Conservation (phyloP, 30 jellyfish, hydroid and myxozoan species). For the Rhopilema esculentum region DNA sequence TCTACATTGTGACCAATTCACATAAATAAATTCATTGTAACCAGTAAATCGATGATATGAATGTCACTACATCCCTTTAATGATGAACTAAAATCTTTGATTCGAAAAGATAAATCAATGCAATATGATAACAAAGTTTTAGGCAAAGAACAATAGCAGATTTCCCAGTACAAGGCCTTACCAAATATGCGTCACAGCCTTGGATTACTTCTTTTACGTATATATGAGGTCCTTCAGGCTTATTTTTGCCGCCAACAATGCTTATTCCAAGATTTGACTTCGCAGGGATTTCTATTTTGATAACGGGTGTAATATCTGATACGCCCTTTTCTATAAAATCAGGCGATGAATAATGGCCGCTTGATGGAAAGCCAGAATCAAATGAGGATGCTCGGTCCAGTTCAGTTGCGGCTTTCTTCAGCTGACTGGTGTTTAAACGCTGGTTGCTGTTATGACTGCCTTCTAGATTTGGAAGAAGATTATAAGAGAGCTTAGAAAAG, state of each 20-base stretch:
- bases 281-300: conserved; percentile 64
- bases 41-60: no score
- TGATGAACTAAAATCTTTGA: no score
- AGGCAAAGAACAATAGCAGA: no score
- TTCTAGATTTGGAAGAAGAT: neutral
- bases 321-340: conserved; percentile 61
- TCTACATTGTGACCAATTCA: no score
- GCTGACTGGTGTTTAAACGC: neutral
- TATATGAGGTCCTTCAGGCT: conserved; percentile 78
- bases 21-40: no score
- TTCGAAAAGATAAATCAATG: no score
- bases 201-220: conserved; percentile 66
- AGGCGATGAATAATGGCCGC: conserved; percentile 79
- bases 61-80: no score
- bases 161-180: neutral
- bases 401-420: neutral
- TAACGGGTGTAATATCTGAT: conserved; percentile 21
- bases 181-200: conserved; percentile 86
- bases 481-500: no score
- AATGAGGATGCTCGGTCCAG: conserved; percentile 72
- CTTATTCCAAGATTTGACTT: conserved; percentile 76
- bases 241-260: conserved; percentile 75
- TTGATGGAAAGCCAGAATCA: conserved; percentile 87
- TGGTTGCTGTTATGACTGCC: neutral
- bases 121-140: no score